Conservation (phyloP, 2,888 invertebrate genomes). For the Limnephilus rhombicus region DNA sequence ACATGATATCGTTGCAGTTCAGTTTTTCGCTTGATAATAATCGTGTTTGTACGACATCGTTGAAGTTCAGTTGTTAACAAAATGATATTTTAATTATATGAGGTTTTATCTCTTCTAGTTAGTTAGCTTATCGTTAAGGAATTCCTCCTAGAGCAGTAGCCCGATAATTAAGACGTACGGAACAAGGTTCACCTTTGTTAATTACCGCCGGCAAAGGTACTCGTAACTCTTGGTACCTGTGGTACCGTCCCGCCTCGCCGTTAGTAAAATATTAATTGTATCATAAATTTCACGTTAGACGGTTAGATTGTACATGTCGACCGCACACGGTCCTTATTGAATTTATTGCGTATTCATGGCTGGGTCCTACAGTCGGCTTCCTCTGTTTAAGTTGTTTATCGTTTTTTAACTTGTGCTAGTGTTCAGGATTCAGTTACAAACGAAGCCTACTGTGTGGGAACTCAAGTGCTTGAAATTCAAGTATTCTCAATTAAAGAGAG, state of each 20-base stretch:
- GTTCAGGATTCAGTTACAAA: background rate
- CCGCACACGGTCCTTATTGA: background rate
- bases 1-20: too few species aligned
- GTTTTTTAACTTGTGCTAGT: background rate
- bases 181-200: background rate
- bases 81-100: background rate
- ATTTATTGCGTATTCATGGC: background rate
- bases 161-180: background rate
- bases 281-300: slow-evolving; percentile 5
- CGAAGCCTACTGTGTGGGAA: background rate
- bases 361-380: background rate
- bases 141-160: background rate
- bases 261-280: slow-evolving; percentile 23
- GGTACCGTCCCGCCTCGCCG: background rate
- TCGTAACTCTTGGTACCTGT: background rate
- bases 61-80: background rate
- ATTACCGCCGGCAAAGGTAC: background rate
- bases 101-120: background rate
- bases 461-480: background rate
- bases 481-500: background rate
- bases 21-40: too few species aligned
- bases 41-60: too few species aligned
- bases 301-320: background rate
- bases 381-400: background rate
- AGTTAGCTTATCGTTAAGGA: background rate